Evolutionary conservation across 2,797 vertebrate species (phyloP).

Genomic region (Hoplostethus atlanticus): DNA sequence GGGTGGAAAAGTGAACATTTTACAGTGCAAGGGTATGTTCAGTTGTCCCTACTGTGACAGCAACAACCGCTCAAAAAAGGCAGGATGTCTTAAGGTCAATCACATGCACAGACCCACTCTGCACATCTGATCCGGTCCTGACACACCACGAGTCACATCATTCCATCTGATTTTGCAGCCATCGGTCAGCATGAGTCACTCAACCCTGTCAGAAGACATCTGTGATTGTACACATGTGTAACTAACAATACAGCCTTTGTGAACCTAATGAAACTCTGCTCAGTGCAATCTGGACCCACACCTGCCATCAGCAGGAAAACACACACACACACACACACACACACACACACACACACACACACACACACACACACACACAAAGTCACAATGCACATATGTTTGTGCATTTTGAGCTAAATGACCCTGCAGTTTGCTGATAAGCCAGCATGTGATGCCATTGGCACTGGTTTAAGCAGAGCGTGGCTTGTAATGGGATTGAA

Average conservation of each 20-base stretch:
- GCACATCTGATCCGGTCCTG: conserved; percentile 69
- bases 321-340: no score
- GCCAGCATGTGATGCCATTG: conserved; percentile 40
- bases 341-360: no score
- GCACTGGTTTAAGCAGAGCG: conserved; percentile 50
- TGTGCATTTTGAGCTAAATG: conserved; percentile 3
- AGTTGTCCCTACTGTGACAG: background rate
- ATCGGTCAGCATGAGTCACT: conserved; percentile 77
- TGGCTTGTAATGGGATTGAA: conserved; percentile 77
- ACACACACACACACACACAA: background rate
- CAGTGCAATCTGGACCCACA: conserved; percentile 24
- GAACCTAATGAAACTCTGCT: conserved; percentile 46
- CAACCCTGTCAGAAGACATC: conserved; percentile 60
- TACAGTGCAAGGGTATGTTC: background rate
- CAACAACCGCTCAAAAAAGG: conserved; percentile 43
- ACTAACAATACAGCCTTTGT: conserved; percentile 67
- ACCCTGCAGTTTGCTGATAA: conserved; percentile 25
- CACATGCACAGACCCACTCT: background rate
- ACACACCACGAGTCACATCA: conserved; percentile 71
- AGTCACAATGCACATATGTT: conserved; percentile 51
- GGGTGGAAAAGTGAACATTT: background rate
- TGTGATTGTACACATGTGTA: conserved; percentile 14
- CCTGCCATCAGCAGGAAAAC: conserved; percentile 40
- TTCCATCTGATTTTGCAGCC: conserved; percentile 58
- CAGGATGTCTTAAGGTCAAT: conserved; percentile 21